Evolutionary conservation across 2,797 vertebrate species (phyloP), one percentile per base, ranked within the genome.

Genomic region (Stomatorhinus walkeri): DNA sequence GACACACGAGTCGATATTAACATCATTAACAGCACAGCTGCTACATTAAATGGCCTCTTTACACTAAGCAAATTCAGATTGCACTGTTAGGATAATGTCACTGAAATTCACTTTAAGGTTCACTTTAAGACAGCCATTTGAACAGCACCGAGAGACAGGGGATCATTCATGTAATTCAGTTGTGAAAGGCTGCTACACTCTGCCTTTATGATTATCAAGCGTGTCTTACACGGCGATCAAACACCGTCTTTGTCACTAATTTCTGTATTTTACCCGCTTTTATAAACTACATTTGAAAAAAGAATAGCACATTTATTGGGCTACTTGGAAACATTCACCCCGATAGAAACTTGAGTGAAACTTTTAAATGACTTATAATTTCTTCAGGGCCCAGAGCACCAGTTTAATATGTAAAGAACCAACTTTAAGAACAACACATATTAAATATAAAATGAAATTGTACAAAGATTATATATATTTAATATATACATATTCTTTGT

Each of bases 401-500:
- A 48, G 59, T 87, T 48, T 40, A 87, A 68, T 24, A 87, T 36
- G 28, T 87, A 19, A 24, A 64, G 19, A 22, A 61, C 40, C 85
- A 54, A 59, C 36, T 87, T 61, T 40, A 40, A 87, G 32, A 87
- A 56, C 49, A 52, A 43, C 52, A 46, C 28, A 61, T 36, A 59
- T 87, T 76, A 49, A 52, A n/a, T 79, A 88, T 54, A 8, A 79
- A 84, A 88, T 83, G 40, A 48, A 92, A 94, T 96, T 96, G 95
- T 96, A 96, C 95, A 96, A 93, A 96, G 93, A 95, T 76, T 76
- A 76, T 36, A 76, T 76, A 76, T 76, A 76, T 76, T 76, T 76
- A 76, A 40, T 40, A 76, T 36, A 76, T 76, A 76, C 14, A 76
- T 76, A 76, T 76, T 76, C 68, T 76, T 76, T 76, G 68, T 81